These are phyloP conservation scores for Liparis tanakae DNA, from an alignment of 2,797 vertebrate genomes.

Conservation along the genomic window DNA sequence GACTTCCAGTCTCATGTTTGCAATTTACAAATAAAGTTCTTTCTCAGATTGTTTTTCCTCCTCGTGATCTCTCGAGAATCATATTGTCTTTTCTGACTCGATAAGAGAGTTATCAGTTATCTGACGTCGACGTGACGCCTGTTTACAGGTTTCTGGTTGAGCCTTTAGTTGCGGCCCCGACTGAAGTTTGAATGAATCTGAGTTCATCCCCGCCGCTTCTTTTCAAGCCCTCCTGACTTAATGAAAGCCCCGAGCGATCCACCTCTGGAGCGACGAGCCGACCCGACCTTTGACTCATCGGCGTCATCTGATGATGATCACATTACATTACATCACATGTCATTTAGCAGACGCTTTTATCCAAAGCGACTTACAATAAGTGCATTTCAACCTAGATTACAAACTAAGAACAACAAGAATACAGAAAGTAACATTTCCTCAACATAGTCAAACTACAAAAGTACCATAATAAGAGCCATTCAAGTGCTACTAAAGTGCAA, in stretches of 20 bases:
- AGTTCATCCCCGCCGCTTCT: constrained; percentile 63
- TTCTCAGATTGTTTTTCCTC: constrained; percentile 9
- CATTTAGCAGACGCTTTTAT: too few species aligned
- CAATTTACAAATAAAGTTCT: not conserved
- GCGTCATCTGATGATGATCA: constrained; percentile 81
- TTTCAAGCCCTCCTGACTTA: constrained; percentile 70
- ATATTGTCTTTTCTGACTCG: not conserved
- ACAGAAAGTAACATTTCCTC: too few species aligned
- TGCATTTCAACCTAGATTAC: too few species aligned
- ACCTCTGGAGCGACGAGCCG: constrained; percentile 65
- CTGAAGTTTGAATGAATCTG: constrained; percentile 69
- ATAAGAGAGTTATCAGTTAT: too few species aligned
- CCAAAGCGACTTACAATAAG: too few species aligned
- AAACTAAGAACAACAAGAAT: too few species aligned
- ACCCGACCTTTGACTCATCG: constrained; percentile 86
- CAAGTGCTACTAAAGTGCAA: too few species aligned
- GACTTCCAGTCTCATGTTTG: not conserved
- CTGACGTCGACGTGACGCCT: too few species aligned
- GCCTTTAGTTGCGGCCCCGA: too few species aligned
- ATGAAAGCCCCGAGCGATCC: constrained; percentile 77
- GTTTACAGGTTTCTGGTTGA: constrained; percentile 1
- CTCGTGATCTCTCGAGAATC: not conserved
- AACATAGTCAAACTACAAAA: too few species aligned
- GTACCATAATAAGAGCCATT: too few species aligned
- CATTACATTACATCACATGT: too few species aligned